Conservation (phyloP, 53 echinoderm and acorn worm species). For the Hippasteria phrygiana region DNA sequence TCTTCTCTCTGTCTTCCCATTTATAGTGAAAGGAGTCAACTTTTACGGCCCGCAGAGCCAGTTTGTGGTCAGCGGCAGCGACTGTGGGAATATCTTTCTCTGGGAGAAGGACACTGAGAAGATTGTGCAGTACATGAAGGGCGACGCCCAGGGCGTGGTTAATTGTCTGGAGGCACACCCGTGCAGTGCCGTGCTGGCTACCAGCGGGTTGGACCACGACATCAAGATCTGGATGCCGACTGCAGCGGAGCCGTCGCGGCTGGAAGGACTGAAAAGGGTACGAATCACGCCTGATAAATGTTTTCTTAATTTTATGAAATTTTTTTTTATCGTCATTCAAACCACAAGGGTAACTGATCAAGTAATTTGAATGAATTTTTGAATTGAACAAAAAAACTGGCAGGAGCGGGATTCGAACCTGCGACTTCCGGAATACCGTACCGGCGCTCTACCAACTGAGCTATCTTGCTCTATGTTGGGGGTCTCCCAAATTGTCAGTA, state of each 20-base stretch:
- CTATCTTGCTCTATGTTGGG: too few relatives aligned
- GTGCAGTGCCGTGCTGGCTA: conserved; percentile 83
- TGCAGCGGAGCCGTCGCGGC: conserved; percentile 62
- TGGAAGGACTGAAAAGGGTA: conserved; percentile 89
- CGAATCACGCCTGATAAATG: too few relatives aligned
- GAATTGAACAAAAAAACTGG: too few relatives aligned
- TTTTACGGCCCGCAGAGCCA: conserved; percentile 96
- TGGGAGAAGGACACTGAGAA: conserved; percentile 95
- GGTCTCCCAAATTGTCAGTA: too few relatives aligned
- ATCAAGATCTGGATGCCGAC: conserved; percentile 98
- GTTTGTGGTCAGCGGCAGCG: conserved; percentile 95
- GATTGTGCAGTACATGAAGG: conserved; percentile 95
- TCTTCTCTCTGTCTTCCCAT: not conserved
- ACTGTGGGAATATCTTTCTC: conserved; percentile 95
- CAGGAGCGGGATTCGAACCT: too few relatives aligned
- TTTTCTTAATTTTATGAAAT: too few relatives aligned
- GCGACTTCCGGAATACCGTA: too few relatives aligned
- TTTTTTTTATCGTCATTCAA: too few relatives aligned
- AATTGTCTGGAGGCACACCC: conserved; percentile 97
- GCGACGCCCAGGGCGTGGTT: conserved; percentile 93
- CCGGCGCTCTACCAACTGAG: too few relatives aligned
- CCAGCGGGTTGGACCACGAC: conserved; percentile 97
- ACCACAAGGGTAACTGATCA: too few relatives aligned
- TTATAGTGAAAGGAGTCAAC: conserved; percentile 96
- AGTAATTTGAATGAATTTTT: too few relatives aligned